Percentiles rank a stretch among this genome's conserved stretches.
These are phyloP conservation scores for Brachionus paranguensis DNA, from an alignment of 1,140 invertebrate species.

Conservation along the genomic window DNA sequence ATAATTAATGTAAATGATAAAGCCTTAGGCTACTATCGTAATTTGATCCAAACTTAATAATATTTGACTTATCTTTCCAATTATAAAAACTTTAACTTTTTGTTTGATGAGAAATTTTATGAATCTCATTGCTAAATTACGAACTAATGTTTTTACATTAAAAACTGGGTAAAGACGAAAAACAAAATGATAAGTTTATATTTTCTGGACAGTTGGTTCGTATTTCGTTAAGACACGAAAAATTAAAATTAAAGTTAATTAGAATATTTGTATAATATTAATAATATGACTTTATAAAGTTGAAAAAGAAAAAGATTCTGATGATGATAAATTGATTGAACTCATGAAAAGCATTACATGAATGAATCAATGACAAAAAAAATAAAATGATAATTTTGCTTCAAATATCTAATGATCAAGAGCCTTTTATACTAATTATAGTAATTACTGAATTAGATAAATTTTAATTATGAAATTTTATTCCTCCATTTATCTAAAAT, in stretches of 20 bases:
- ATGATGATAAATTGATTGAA: background rate
- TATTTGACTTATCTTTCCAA: no score
- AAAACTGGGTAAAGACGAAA: background rate
- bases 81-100: background rate
- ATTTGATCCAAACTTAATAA: no score
- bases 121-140: background rate
- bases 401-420: background rate
- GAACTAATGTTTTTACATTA: background rate
- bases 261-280: background rate
- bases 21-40: no score
- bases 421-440: background rate
- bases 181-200: background rate
- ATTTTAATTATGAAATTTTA: no score
- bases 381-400: background rate
- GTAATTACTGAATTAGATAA: background rate
- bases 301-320: background rate
- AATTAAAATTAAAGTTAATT: background rate
- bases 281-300: background rate
- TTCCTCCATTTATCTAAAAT: background rate
- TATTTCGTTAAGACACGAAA: background rate
- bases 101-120: background rate
- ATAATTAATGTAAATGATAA: no score
- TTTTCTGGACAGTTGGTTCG: background rate
- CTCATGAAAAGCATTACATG: background rate
- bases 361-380: background rate